phyloP scores from a whole-genome alignment of 2,113 vertebrate genomes.

The Erythrolamprus reginae region DNA sequence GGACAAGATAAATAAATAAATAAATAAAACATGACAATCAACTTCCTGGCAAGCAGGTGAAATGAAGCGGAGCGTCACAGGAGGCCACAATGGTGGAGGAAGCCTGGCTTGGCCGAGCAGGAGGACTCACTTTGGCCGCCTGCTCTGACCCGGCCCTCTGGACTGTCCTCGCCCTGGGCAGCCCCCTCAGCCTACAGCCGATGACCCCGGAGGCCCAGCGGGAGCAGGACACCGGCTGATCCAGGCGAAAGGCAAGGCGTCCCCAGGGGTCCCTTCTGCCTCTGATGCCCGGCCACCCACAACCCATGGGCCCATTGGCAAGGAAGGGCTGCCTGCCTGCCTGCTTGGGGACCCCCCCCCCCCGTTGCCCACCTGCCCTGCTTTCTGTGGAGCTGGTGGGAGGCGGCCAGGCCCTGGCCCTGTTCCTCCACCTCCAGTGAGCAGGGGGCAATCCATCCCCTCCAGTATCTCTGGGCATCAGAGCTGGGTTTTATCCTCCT shows the following conservation, averaged over 20 bases:
- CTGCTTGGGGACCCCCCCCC: conserved; percentile 23
- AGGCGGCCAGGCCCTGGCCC: conserved; percentile 68
- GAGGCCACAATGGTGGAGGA: no score
- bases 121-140: background rate
- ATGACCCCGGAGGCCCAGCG: background rate
- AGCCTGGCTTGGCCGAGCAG: no score
- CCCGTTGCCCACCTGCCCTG: conserved; percentile 54
- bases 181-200: background rate
- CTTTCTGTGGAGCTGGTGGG: conserved; percentile 58
- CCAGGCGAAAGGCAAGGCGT: background rate
- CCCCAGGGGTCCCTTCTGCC: background rate
- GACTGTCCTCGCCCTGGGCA: background rate
- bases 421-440: conserved; percentile 76
- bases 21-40: no score
- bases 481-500: conserved; percentile 71
- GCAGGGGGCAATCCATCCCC: conserved; percentile 77
- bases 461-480: conserved; percentile 78
- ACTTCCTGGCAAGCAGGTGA: background rate
- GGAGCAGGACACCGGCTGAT: fast-evolving
- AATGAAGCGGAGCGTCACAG: background rate
- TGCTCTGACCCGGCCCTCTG: background rate
- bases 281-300: background rate
- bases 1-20: no score
- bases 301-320: background rate
- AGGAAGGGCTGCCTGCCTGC: background rate